These are phyloP conservation scores for Empis livida DNA, from an alignment of 2,888 invertebrate species.

Conservation along the genomic window DNA sequence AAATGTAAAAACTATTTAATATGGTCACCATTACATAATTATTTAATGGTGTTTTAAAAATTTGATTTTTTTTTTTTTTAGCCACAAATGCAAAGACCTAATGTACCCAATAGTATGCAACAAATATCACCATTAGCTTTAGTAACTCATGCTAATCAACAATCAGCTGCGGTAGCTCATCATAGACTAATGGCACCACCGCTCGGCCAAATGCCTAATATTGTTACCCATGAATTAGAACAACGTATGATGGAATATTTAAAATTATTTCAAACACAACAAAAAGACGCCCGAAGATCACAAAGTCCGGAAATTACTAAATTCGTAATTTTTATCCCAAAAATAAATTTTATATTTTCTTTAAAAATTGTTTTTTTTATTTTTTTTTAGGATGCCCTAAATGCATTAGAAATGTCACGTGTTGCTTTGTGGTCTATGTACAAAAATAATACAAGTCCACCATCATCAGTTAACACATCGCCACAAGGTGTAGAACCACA, in stretches of 20 bases:
- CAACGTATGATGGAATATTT: constrained; percentile 68
- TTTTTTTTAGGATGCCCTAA: constrained; percentile 35
- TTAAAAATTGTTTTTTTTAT: too few species aligned
- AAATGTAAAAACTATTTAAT: too few species aligned
- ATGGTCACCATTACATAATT: too few species aligned
- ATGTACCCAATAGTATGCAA: constrained; percentile 42
- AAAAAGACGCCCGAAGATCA: constrained; percentile 25
- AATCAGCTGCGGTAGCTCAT: constrained; percentile 37
- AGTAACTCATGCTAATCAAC: constrained; percentile 45
- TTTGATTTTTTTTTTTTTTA: constrained; percentile 10
- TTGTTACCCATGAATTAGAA: constrained; percentile 59
- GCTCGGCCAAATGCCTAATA: constrained; percentile 44
- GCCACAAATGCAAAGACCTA: constrained; percentile 40
- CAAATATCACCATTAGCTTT: constrained; percentile 69
- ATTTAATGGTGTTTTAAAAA: too few species aligned
- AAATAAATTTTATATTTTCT: too few species aligned
- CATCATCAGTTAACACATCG: constrained; percentile 36
- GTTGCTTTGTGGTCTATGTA: constrained; percentile 74
- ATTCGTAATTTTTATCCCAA: too few species aligned
- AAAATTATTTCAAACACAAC: constrained; percentile 45
- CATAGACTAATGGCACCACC: constrained; percentile 33
- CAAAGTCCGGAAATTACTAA: constrained; percentile 37
- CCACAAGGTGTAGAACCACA: constrained; percentile 36
- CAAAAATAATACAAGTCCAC: constrained; percentile 50
- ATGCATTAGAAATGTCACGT: constrained; percentile 63